Evolutionary conservation across 2,797 vertebrate species (phyloP), one percentile per base, ranked within the genome.

Genomic region (Eremophila alpestris): DNA sequence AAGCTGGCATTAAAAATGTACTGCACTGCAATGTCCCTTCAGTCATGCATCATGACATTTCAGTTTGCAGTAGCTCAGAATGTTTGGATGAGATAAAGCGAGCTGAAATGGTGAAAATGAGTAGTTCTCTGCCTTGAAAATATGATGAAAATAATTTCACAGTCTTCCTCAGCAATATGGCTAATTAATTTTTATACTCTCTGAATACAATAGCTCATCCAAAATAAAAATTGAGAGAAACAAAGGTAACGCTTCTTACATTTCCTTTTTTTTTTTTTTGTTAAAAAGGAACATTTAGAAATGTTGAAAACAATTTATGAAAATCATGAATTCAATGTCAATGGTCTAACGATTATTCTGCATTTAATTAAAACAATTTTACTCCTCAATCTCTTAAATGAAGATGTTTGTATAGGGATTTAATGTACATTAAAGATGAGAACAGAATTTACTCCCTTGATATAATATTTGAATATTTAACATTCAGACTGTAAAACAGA

Each of bases 31-130:
- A 74, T 56, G 62, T 67, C 19, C 36, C 41, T 77, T 89, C 82
- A 74, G 68, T 55, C 46, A 52, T 43, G 38, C 4, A 4, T 85
- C 46, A 7, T 87, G 60, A 41, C 48, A 71, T 80, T 83, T 80
- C 74, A 74, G 56, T 49, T 55, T 85, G 48, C 21, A 54, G 59
- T 68, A 85, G 13, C 65, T 85, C 76, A 91, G 18, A 41, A 24
- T 87, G 34, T 83, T 91, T 81, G 46, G 58, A 81, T 83, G 69
- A 87, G 41, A 55, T 4, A 11, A 84, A 89, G 24, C 26, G 48
- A 91, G 16, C 19, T 65, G 36, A 87, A 91, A 69, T 29, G 3
- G 24, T 73, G 46, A 92, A 89, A 89, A 92, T 38, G 26, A 83
- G 15, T n/a, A 19, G 30, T 58, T 94, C 34, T 21, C 49, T 59